phyloP scores from a whole-genome alignment of 35 echinoderm and acorn worm genomes.

The Strongylocentrotus purpuratus region DNA sequence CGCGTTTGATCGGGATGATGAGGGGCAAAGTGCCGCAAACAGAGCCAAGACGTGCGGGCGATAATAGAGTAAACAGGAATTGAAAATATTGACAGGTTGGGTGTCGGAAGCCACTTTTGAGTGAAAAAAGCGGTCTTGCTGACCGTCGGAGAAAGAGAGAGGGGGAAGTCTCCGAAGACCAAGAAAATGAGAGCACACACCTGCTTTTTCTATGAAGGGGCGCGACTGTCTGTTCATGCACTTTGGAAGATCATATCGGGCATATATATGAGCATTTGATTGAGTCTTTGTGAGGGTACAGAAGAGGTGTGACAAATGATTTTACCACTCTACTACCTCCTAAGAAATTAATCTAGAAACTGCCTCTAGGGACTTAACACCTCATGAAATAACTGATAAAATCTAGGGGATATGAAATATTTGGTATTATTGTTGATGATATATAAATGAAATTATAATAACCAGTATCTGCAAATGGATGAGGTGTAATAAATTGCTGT shows the following conservation, averaged over 20 bases:
- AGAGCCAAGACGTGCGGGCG: not conserved
- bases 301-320: not conserved
- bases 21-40: not conserved
- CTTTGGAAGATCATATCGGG: not conserved
- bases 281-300: not conserved
- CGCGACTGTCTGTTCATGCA: not conserved
- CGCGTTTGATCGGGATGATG: not conserved
- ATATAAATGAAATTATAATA: not conserved
- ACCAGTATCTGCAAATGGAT: not conserved
- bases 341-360: not conserved
- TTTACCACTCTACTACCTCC: not conserved
- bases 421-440: not conserved
- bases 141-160: not conserved
- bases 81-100: not conserved
- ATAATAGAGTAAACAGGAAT: constrained; percentile 13
- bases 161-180: not conserved
- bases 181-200: not conserved
- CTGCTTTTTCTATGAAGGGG: not conserved
- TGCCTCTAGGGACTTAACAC: not conserved
- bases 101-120: not conserved
- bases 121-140: not conserved
- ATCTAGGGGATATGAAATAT: not conserved
- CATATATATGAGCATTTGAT: not conserved
- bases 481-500: not conserved
- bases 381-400: not conserved